Base-by-base conservation (phyloP, 37 sponge, comb jelly and placozoan genomes). In the Cladorhizidae sp. region DNA sequence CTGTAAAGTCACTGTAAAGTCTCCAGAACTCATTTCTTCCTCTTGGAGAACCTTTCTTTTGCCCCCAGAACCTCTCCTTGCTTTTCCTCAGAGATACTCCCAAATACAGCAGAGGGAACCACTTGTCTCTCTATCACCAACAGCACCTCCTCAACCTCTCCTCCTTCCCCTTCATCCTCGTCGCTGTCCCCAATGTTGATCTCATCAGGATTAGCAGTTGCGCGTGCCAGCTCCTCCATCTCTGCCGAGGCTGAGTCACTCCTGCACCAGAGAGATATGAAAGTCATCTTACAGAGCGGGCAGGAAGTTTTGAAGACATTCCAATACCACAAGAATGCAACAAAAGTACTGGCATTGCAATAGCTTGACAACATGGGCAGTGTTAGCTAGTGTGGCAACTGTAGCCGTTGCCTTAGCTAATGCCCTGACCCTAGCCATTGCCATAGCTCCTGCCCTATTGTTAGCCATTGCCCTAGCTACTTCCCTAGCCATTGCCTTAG, bases 141-240 rank as follows among this genome's bases (percentile, higher is more conserved):
- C n/a, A 2, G 33, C 0, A 45, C 72, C 31, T 58, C 57, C 52
- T 74, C 57, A 68, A 80, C 55, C 40, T 57, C 72, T 12, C 21
- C 37, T 42, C 45, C 68, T 32, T 33, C 58, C 23, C 75, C 74
- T 37, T 75, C 78, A 45, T 62, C 88, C 43, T 72, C 85, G 3
- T 81, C 96, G 61, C 91, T 91, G 33, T 90, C 91, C 11, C 83
- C 97, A 17, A 96, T 72, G 3, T 85, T 85, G 49, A 96, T 96
- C 73, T 96, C 97, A 73, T 96, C 97, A 17, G 97, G 97, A 72
- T 96, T 96, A 33, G 81, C 63, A 31, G 84, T 40, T 3, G 75
- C 86, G 37, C 77, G 76, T 20, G 83, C 91, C 41, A 89, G 57
- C 41, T 80, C 87, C 67, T 89, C 91, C 94, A 93, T 89, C 61